Base-by-base conservation (phyloP, 2,888 invertebrate genomes). In the Drosophila affinis region DNA sequence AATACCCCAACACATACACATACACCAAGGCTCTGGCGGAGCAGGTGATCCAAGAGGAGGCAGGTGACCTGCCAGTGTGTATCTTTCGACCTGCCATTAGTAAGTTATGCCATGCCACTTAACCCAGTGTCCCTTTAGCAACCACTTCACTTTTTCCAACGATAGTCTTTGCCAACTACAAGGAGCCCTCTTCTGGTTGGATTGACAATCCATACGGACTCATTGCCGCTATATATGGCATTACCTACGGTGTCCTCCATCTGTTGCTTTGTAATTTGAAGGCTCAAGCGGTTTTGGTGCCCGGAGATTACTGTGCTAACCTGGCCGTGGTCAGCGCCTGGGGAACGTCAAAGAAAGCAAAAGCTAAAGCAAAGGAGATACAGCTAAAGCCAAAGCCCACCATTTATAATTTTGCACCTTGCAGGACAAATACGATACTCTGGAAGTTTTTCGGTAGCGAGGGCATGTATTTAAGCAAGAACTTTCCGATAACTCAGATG, bases 321-420 rank as follows among this genome's bases (percentile, higher is more conserved):
- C 90, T 91, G 49, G 88, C 93, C 56, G 78, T 93, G 65, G 91
- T 92, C 4, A 84, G 90, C 51, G 92, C 91, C 21, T 93, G 92
- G 92, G 89, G 92, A 55, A 91, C 92, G 44, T 92, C 92, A 24
- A 56, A 46, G 21, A 9, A 47, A 29, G 4, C 27, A n/a, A 27
- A 27, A 27, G n/a, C 7, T 14, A n/a, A 14, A 3, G 9, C 29
- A 0, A 32, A 2, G 5, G 18, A 6, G 14, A 27, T 7, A 27
- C 7, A 27, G 27, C 27, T 7, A 27, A 9, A 47, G 29, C 29
- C 9, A 18, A 7, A 14, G 17, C 62, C 84, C 0, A 55, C 78
- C 21, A 85, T 88, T 46, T 98, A 96, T 93, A 98, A 98, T 92
- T 97, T 95, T 91, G 96, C 97, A 2, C 96, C 97, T 0, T 96